Base-by-base conservation (phyloP, 2,113 vertebrate genomes). In the Enhydra lutris region DNA sequence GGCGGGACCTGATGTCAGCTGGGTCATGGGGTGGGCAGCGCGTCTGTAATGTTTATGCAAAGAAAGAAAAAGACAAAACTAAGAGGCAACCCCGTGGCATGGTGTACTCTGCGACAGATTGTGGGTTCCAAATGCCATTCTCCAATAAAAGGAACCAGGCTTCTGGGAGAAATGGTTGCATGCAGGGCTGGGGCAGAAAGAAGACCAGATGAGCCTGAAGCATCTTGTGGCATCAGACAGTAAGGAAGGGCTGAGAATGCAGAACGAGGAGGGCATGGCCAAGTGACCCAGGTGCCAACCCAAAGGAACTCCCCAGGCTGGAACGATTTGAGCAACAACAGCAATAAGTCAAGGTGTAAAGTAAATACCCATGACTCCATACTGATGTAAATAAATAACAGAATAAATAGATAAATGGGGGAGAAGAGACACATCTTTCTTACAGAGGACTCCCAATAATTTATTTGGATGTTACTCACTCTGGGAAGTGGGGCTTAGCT, bases 391-490 rank as follows among this genome's bases (percentile, higher is more conserved):
- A 74, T 39, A 34, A 81, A 13, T 57, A 17, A 12, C 4, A 20
- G 13, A 73, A 59, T 55, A 18, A 84, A 20, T 84, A 55, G 65
- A 69, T 78, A 29, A 57, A 50, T 17, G 17, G 52, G 55, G n/a
- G 26, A 24, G 36, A 52, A 80, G 73, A 89, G 63, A 89, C 55
- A 81, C 69, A 23, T 52, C 34, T 81, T 81, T 69, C 42, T 82
- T 45, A 63, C 6, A 31, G 73, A 81, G 45, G 74, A 92, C 92
- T 92, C 86, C 76, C 74, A 81, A 29, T 86, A 79, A 87, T 59
- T 50, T 71, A 67, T 69, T 61, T 42, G 61, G n/a, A 23, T 93
- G 79, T 17, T 52, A 20, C 9, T 3, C 6, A 5, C 8, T 47
- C 24, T 0, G 7, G 24, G 26, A 82, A 36, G 78, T 14, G 20